Evolutionary conservation across 2,113 vertebrate species (phyloP).

Genomic region (Regulus satrapa): DNA sequence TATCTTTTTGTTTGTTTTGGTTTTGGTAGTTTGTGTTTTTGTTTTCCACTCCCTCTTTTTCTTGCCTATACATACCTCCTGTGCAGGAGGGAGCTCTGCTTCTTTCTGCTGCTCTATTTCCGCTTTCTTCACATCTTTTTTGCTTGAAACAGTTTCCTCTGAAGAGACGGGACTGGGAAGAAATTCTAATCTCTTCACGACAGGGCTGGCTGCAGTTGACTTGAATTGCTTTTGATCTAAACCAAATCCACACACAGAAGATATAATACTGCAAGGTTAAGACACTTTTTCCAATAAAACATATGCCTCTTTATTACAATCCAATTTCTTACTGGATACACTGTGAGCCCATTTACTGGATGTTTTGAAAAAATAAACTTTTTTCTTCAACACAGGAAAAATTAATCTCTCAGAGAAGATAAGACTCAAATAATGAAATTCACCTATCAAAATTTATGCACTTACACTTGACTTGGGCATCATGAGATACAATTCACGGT

Average conservation of each 20-base stretch:
- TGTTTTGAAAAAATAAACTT: not conserved
- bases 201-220: constrained; percentile 57
- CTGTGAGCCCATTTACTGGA: not conserved
- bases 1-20: not conserved
- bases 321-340: not conserved
- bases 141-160: constrained; percentile 9
- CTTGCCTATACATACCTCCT: constrained; percentile 53
- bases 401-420: not conserved
- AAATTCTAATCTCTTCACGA: constrained; percentile 61
- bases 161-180: constrained; percentile 15
- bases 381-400: not conserved
- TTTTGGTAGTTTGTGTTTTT: no score
- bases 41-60: not conserved
- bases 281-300: not conserved
- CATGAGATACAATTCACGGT: not conserved
- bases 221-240: constrained; percentile 68
- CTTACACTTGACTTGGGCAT: not conserved
- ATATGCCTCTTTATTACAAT: not conserved
- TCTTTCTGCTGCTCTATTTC: constrained; percentile 49
- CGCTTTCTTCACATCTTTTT: constrained; percentile 47
- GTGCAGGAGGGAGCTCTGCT: constrained; percentile 27
- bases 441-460: not conserved
- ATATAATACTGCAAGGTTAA: not conserved
- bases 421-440: not conserved
- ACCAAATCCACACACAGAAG: not conserved